phyloP scores from a whole-genome alignment of 2,113 vertebrate species.

The Poeciliopsis prolifica region DNA sequence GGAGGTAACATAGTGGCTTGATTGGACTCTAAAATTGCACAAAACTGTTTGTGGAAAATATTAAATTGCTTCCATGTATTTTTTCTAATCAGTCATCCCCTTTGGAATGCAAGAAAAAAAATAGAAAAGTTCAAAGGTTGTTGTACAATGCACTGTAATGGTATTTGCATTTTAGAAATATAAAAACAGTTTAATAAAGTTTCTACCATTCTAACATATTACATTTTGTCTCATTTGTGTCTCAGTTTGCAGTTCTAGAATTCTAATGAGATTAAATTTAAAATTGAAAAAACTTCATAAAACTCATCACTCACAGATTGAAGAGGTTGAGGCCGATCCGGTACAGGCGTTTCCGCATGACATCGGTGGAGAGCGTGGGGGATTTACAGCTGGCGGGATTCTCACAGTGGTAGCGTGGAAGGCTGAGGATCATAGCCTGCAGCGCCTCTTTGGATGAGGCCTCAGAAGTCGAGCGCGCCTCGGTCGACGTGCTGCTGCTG shows the following conservation, averaged over 20 bases:
- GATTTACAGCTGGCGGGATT: slow-evolving; percentile 96
- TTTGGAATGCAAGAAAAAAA: too few relatives aligned
- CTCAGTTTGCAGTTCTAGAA: not conserved
- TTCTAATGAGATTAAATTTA: not conserved
- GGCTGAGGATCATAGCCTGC: slow-evolving; percentile 97
- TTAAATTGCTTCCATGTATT: too few relatives aligned
- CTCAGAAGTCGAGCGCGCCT: slow-evolving; percentile 89
- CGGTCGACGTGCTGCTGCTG: slow-evolving; percentile 92
- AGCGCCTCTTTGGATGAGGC: slow-evolving; percentile 92
- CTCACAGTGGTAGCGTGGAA: slow-evolving; percentile 97
- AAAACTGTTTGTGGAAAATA: too few relatives aligned
- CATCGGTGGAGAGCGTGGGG: slow-evolving; percentile 94
- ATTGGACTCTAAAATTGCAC: too few relatives aligned
- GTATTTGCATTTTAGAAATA: too few relatives aligned
- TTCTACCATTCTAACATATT: not conserved
- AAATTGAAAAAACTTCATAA: not conserved
- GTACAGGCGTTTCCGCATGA: slow-evolving; percentile 95
- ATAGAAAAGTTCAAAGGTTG: too few relatives aligned
- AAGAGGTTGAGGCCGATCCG: slow-evolving; percentile 99
- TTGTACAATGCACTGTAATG: too few relatives aligned
- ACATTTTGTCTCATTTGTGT: not conserved
- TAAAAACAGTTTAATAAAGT: too few relatives aligned
- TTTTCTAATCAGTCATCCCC: too few relatives aligned
- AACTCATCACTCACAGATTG: slow-evolving; percentile 90
- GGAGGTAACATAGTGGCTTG: too few relatives aligned